These are phyloP conservation scores for Gadopsis marmoratus DNA, from an alignment of 2,797 vertebrate genomes.

Conservation along the genomic window DNA sequence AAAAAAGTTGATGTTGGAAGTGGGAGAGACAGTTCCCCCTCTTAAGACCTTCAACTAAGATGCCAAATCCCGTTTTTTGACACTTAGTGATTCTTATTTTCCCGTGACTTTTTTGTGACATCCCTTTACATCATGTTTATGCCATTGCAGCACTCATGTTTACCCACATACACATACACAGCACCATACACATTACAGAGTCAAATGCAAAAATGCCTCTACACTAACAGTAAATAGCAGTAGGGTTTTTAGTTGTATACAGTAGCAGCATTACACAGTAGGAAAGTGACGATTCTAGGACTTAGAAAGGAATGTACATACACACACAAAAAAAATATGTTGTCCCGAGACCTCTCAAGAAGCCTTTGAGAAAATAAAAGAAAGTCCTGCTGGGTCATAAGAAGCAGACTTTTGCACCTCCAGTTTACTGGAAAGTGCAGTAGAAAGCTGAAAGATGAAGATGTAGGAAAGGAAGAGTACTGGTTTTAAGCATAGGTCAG, in stretches of 20 bases:
- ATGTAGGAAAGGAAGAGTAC: constrained; percentile 20
- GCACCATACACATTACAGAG: constrained; percentile 48
- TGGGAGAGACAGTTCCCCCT: constrained; percentile 83
- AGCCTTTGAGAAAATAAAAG: constrained; percentile 60
- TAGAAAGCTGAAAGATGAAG: constrained; percentile 30
- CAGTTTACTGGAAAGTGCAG: constrained; percentile 16
- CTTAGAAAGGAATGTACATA: constrained; percentile 71
- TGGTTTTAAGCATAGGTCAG: constrained; percentile 42
- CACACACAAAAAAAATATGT: constrained; percentile 39
- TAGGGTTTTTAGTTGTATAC: constrained; percentile 61
- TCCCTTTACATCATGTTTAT: constrained; percentile 71
- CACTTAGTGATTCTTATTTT: constrained; percentile 91
- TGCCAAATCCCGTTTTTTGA: constrained; percentile 91
- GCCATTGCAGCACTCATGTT: constrained; percentile 67
- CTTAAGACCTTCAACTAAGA: constrained; percentile 89
- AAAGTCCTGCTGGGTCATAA: constrained; percentile 16
- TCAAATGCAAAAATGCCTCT: constrained; percentile 38
- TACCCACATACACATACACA: constrained; percentile 41
- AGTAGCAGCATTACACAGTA: constrained; percentile 76
- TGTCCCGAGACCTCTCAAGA: constrained; percentile 71
- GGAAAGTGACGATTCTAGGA: constrained; percentile 57
- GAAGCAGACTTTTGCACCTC: constrained; percentile 16
- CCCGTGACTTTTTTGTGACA: constrained; percentile 85
- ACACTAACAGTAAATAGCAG: constrained; percentile 52
- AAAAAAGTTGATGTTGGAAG: constrained; percentile 87